A percentile compares a stretch with the other conserved stretches of the same genome.
Evolutionary conservation across 2,888 invertebrate genomes (phyloP).

Genomic region (Tolmerus cingulatus): DNA sequence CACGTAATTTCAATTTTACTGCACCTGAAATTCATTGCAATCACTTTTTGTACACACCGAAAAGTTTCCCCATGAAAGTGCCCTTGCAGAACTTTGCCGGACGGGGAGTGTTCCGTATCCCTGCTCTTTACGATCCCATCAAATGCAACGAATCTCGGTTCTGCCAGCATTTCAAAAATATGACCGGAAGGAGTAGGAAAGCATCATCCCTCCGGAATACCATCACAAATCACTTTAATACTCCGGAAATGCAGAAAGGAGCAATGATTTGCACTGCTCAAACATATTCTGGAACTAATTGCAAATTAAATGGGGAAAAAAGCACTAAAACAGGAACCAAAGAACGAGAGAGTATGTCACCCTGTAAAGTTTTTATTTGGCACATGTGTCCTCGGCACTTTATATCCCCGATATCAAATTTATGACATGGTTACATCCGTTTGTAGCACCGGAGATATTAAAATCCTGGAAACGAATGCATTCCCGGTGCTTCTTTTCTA

Average conservation of each 20-base stretch:
- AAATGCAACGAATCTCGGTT: slow-evolving; percentile 7
- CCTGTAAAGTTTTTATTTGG: neutral
- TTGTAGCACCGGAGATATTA: neutral
- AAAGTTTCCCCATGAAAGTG: neutral
- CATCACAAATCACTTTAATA: neutral
- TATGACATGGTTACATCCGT: neutral
- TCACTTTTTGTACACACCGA: neutral
- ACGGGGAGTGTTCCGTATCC: neutral
- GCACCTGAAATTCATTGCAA: neutral
- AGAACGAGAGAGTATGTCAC: neutral
- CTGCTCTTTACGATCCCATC: neutral
- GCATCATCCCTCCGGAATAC: neutral
- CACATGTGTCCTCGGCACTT: neutral
- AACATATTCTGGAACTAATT: slow-evolving; percentile 9
- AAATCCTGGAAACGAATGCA: neutral
- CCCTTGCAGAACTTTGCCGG: neutral
- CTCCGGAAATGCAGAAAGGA: neutral
- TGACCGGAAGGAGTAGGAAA: neutral
- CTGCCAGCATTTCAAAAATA: neutral
- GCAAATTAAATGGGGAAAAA: neutral
- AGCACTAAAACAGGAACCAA: neutral
- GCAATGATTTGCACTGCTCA: slow-evolving; percentile 30
- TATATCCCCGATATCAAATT: slow-evolving; percentile 6
- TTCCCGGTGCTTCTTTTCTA: neutral
- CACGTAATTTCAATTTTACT: neutral